Evolutionary conservation across 2,113 vertebrate species (phyloP).

Genomic region (Monopterus albus): DNA sequence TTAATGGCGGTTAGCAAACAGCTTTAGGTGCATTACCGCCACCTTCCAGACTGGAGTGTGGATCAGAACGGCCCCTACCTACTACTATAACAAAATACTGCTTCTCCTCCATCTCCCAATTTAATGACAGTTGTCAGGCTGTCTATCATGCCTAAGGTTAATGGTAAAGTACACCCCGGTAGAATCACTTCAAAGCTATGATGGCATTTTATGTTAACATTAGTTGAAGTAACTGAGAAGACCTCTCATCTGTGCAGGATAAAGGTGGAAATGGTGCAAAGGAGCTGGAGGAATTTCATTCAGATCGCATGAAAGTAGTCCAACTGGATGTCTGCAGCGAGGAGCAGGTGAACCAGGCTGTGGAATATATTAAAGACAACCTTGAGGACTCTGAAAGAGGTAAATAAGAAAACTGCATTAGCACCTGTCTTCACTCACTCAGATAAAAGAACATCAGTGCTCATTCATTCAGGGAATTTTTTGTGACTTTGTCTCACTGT

Average conservation of each 20-base stretch:
- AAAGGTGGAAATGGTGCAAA: constrained; percentile 82
- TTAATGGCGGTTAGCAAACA: no score
- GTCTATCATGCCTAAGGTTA: no score
- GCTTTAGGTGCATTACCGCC: no score
- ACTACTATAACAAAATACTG: no score
- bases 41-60: no score
- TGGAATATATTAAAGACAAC: constrained; percentile 78
- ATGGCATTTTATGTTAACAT: no score
- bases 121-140: no score
- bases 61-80: no score
- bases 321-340: constrained; percentile 91
- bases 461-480: not conserved
- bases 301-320: constrained; percentile 86
- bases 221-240: no score
- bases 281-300: constrained; percentile 81
- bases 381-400: constrained; percentile 82
- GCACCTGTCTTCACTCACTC: not conserved
- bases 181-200: no score
- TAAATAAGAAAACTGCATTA: constrained; percentile 22
- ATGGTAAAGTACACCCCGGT: no score
- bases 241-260: constrained; percentile 68
- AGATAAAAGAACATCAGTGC: not conserved
- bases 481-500: not conserved
- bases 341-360: constrained; percentile 82
- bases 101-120: no score